Base-by-base conservation (phyloP, 2,888 invertebrate genomes). In the Agrochola macilenta region DNA sequence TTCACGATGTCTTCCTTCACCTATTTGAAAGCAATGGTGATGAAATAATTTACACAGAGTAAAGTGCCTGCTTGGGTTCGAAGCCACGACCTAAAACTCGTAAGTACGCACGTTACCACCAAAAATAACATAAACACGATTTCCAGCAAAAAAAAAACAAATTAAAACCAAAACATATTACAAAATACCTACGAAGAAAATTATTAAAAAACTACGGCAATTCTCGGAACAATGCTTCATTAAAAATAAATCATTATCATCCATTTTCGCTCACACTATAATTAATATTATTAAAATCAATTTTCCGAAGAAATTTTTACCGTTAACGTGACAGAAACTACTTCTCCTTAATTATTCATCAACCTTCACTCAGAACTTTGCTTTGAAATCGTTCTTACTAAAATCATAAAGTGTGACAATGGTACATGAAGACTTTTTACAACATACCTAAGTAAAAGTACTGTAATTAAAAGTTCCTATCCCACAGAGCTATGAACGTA, bases 271-370 rank as follows among this genome's bases (percentile, higher is more conserved):
- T 63, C 35, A 23, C n/a, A 68, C 61, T n/a, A 8, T 39, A 78
- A 83, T 74, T 74, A 68, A 74, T 66, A 76, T 70, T 49, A 79
- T 66, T 76, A 11, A 80, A 82, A 82, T 75, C 64, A 78, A 80
- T 82, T 87, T 81, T 20, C 11, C 11, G 12, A 74, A 43, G 58
- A 71, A 52, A 80, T 43, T 52, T 35, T 7, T 83, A 12, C 5
- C 43, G 57, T 35, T 35, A 52, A 61, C 54, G 78, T 52, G 39
- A 83, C 57, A 43, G 30, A 70, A 70, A 60, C 46, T 58, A 63
- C 11, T 49, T 30, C 52, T 20, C 52, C 9, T 69, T 60, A 77
- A 69, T 60, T 66, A 78, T 78, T 83, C 63, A 82, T 63, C 39
- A 52, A 64, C 43, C n/a, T 68, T 66, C 30, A 69, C 14, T 30